These are phyloP conservation scores for Dinothrombium tinctorium DNA, from an alignment of 1,140 invertebrate species.

Conservation along the genomic window DNA sequence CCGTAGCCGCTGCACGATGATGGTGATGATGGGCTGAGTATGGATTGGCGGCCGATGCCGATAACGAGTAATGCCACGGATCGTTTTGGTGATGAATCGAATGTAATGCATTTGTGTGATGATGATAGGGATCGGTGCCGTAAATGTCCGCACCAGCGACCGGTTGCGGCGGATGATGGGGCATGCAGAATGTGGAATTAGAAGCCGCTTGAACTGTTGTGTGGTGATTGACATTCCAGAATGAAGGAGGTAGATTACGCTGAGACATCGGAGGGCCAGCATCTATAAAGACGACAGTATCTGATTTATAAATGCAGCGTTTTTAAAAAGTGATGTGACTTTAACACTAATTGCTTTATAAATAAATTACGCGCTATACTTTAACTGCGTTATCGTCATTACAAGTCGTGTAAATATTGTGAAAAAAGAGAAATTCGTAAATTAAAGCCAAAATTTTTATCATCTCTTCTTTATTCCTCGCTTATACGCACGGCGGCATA, in stretches of 20 bases:
- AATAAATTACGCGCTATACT: no score
- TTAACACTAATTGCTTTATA: no score
- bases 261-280: no score
- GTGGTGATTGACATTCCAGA: slow-evolving; percentile 5
- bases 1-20: neutral
- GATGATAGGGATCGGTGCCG: neutral
- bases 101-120: no score
- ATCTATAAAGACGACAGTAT: no score
- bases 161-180: neutral
- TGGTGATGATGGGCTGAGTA: neutral
- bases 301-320: no score
- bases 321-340: no score
- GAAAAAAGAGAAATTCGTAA: neutral
- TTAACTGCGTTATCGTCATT: no score
- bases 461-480: neutral
- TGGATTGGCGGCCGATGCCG: neutral
- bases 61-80: slow-evolving; percentile 4
- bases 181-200: neutral
- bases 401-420: neutral
- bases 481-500: neutral
- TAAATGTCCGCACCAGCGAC: neutral
- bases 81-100: slow-evolving; percentile 1
- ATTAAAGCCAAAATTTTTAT: neutral
- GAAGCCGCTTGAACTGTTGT: no score
- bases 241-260: slow-evolving; percentile 3